Evolutionary conservation across 2,113 vertebrate species (phyloP), one percentile per base, ranked within the genome.

Genomic region (Daphoenositta chrysoptera): DNA sequence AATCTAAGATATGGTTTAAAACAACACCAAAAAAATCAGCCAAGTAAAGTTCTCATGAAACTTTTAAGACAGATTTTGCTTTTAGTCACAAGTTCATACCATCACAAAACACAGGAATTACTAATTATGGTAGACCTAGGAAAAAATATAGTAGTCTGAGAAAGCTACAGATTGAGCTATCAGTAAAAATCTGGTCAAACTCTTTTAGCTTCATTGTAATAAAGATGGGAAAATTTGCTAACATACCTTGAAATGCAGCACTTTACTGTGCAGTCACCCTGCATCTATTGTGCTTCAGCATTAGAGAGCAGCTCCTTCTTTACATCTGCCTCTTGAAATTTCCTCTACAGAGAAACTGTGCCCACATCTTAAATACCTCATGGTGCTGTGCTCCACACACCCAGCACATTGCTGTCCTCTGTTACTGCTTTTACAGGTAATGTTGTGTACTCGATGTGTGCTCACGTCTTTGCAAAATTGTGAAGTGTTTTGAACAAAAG

Each of bases 241-340:
- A 39, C 0, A 0, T 35, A 31, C 47, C 0, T 1, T 30, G 33
- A 7, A 51, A 40, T 12, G 35, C 30, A 42, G 56, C 1, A 1
- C 17, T 42, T 39, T 6, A 21, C 7, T 28, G 42, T 22, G 30
- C n/a, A 4, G 23, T 45, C 26, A 26, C 3, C 47, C 39, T 60
- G 64, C 47, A 64, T 68, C 35, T 69, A 7, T 2, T 39, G 68
- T 23, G 30, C 39, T 76, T 60, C 51, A 12, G 28, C 45, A 24
- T 31, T 35, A 27, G 40, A 33, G 7, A 65, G 54, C 50, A 48
- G 50, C 54, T 83, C 13, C 5, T 10, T 2, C 22, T 18, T n/a
- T 39, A 6, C 22, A 44, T 7, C 50, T 70, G 64, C 5, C 42
- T 82, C 58, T 40, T 37, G 8, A 48, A 72, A 48, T 24, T 15